Evolutionary conservation across 2,113 vertebrate species (phyloP).

Genomic region (Prunella fulvescens): DNA sequence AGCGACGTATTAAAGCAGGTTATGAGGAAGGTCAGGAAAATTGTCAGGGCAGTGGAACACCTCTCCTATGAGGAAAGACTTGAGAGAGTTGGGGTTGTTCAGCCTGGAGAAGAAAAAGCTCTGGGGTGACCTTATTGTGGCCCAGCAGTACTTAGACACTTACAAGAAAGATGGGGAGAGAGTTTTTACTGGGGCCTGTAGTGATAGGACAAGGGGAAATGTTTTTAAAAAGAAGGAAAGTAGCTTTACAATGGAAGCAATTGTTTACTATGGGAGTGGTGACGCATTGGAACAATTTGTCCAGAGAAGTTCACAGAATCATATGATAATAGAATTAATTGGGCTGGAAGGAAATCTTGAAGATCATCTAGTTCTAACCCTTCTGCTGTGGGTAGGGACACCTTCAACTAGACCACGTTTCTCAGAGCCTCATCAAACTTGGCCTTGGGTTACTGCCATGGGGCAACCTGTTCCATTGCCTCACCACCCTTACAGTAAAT

Average conservation of each 20-base stretch:
- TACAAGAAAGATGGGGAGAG: neutral
- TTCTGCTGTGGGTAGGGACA: neutral
- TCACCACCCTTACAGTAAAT: neutral
- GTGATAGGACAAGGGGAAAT: neutral
- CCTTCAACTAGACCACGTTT: neutral
- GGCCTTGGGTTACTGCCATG: neutral
- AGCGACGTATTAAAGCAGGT: fast-evolving
- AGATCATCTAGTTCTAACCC: neutral
- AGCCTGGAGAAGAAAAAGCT: neutral
- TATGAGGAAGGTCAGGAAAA: neutral
- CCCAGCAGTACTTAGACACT: neutral
- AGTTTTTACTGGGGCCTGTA: neutral
- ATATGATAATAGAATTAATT: neutral
- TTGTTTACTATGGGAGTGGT: neutral
- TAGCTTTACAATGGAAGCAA: neutral
- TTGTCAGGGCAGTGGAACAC: neutral
- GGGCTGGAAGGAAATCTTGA: neutral
- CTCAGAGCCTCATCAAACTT: neutral
- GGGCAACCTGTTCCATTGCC: neutral
- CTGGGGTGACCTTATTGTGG: neutral
- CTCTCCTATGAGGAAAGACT: neutral
- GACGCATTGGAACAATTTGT: neutral
- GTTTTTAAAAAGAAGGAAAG: neutral
- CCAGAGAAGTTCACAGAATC: neutral
- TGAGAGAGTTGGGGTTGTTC: neutral